These are phyloP conservation scores for Salvelinus alpinus DNA, from an alignment of 2,113 vertebrate genomes.

Conservation along the genomic window DNA sequence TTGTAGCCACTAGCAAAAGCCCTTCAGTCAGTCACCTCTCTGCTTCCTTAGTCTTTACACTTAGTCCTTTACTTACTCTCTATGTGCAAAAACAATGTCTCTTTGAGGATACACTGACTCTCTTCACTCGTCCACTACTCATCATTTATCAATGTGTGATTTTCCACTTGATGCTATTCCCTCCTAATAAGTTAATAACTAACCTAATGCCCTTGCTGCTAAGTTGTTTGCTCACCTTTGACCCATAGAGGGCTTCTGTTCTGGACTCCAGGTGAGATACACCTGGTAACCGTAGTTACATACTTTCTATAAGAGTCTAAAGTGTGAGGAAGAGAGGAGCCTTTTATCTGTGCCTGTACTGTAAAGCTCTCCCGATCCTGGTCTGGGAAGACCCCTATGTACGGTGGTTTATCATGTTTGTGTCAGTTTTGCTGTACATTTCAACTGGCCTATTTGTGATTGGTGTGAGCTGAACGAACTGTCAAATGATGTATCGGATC, in stretches of 20 bases:
- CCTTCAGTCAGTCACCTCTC: slow-evolving; percentile 8
- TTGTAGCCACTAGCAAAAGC: not conserved
- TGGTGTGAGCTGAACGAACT: not conserved
- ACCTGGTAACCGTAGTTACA: slow-evolving; percentile 23
- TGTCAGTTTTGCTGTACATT: not conserved
- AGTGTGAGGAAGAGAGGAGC: slow-evolving; percentile 24
- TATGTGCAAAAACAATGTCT: too few species aligned
- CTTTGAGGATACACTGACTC: too few species aligned
- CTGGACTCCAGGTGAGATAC: slow-evolving; percentile 33
- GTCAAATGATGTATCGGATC: too few species aligned
- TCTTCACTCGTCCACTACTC: slow-evolving; percentile 26
- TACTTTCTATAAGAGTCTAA: slow-evolving; percentile 31
- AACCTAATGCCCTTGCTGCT: slow-evolving; percentile 24
- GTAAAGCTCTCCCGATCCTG: slow-evolving; percentile 27
- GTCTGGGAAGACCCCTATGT: slow-evolving; percentile 30
- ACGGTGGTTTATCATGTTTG: not conserved
- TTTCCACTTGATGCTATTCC: slow-evolving; percentile 23
- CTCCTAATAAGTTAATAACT: slow-evolving; percentile 32
- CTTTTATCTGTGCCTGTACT: slow-evolving; percentile 34
- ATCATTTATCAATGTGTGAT: slow-evolving; percentile 11
- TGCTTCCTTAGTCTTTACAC: slow-evolving; percentile 15
- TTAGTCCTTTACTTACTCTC: too few species aligned
- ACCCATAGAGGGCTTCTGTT: slow-evolving; percentile 40
- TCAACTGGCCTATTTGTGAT: not conserved
- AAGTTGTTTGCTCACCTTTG: slow-evolving; percentile 27